Percentiles rank a stretch among this genome's conserved stretches.
Conservation (phyloP, 2,113 vertebrate species). For the Lipotes vexillifer region DNA sequence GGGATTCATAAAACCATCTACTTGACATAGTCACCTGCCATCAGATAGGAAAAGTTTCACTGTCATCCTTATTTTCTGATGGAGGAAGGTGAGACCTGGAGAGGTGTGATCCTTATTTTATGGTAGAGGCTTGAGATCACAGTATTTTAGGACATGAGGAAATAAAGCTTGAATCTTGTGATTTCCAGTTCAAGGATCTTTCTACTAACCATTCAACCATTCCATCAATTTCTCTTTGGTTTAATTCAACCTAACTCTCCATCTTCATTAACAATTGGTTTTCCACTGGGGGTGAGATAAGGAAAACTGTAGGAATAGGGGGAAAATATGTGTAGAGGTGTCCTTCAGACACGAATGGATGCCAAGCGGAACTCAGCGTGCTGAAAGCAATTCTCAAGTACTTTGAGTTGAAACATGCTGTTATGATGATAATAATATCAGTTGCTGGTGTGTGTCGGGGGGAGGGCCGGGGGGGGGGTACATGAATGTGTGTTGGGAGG, state of each 20-base stretch:
- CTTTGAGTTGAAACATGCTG: background rate
- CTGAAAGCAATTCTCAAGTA: background rate
- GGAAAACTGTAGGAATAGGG: background rate
- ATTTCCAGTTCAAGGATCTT: background rate
- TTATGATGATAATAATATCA: background rate
- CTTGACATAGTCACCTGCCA: background rate
- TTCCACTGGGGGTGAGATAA: background rate
- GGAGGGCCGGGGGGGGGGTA: too few species aligned
- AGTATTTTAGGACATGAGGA: background rate
- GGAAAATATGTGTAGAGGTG: fast-evolving
- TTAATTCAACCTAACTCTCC: background rate
- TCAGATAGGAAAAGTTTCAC: background rate
- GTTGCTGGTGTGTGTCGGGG: background rate
- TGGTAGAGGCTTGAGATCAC: background rate
- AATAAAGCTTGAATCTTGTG: background rate
- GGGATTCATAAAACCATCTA: background rate
- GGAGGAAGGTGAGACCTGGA: background rate
- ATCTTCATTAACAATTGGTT: background rate
- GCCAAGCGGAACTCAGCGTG: background rate
- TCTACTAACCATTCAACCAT: background rate
- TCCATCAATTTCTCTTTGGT: background rate
- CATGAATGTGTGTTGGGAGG: background rate
- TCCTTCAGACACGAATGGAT: background rate
- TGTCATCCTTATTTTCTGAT: background rate
- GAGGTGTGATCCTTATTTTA: background rate